Evolutionary conservation across 2,888 invertebrate genomes (phyloP).

Genomic region (Azorinus chamasolen): DNA sequence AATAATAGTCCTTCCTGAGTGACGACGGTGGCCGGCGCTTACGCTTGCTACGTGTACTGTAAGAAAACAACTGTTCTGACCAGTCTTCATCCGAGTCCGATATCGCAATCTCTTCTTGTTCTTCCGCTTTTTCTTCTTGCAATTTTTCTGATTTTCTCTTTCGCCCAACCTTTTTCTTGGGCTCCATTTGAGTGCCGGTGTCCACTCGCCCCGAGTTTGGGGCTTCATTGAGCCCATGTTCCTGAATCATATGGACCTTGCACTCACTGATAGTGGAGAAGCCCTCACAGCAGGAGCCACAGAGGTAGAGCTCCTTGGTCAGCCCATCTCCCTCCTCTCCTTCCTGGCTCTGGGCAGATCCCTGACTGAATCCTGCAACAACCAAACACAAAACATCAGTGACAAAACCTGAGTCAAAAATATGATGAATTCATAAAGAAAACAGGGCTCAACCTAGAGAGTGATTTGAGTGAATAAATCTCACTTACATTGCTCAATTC

Average conservation of each 20-base stretch:
- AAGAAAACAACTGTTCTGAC: conserved; percentile 62
- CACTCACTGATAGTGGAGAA: conserved; percentile 85
- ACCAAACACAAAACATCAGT: no score
- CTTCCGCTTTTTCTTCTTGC: conserved; percentile 58
- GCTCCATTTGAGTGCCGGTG: conserved; percentile 80
- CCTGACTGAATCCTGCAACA: no score
- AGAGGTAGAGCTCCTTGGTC: conserved; percentile 82
- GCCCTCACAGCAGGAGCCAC: conserved; percentile 85
- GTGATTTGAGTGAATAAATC: no score
- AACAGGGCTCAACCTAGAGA: no score
- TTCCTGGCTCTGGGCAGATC: no score
- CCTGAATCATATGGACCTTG: conserved; percentile 84
- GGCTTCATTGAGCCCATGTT: conserved; percentile 70
- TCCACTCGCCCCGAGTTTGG: conserved; percentile 66
- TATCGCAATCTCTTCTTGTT: conserved; percentile 58
- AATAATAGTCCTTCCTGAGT: conserved; percentile 77
- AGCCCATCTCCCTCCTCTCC: no score
- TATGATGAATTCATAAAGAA: no score
- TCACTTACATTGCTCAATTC: no score
- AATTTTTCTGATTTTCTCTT: conserved; percentile 61
- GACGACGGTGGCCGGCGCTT: conserved; percentile 76
- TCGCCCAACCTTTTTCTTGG: conserved; percentile 62
- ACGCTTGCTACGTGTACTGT: conserved; percentile 67
- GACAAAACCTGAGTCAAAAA: no score
- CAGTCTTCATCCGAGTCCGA: conserved; percentile 74